A percentile compares a stretch with the other conserved stretches of the same genome.
Conservation (phyloP, 2,888 invertebrate species). For the Caenorhabditis becei region DNA sequence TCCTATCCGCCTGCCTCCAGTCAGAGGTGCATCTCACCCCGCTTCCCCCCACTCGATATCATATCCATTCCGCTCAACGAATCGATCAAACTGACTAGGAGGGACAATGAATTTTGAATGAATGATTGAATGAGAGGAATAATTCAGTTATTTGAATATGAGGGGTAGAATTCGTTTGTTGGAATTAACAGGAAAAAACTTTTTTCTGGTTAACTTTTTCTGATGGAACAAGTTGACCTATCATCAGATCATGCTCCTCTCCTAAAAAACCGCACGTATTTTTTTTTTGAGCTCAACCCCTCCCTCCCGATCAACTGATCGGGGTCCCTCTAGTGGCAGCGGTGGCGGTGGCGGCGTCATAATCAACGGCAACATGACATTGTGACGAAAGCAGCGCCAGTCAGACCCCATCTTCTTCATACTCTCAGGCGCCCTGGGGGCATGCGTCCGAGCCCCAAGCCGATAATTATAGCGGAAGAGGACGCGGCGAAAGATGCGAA, state of each 20-base stretch:
- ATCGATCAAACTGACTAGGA: slow-evolving; percentile 6
- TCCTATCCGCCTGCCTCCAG: neutral
- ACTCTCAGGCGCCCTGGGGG: slow-evolving; percentile 38
- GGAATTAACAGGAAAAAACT: no score
- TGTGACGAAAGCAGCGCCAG: slow-evolving; percentile 56
- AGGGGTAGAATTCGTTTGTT: no score
- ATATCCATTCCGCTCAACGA: neutral
- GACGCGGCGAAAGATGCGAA: slow-evolving; percentile 51
- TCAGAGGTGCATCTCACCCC: neutral
- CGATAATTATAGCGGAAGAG: slow-evolving; percentile 59
- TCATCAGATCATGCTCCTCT: neutral
- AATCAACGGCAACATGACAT: slow-evolving; percentile 59
- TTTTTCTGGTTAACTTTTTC: slow-evolving; percentile 4
- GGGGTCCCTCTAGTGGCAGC: slow-evolving; percentile 7
- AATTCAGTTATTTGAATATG: no score
- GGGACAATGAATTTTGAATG: neutral
- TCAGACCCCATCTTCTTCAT: slow-evolving; percentile 43
- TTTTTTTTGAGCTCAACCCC: neutral
- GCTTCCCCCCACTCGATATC: slow-evolving; percentile 4
- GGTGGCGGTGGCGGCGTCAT: slow-evolving; percentile 50
- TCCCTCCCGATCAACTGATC: slow-evolving; percentile 11
- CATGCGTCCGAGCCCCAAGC: slow-evolving; percentile 46
- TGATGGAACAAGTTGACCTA: neutral
- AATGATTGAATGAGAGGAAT: slow-evolving; percentile 4
- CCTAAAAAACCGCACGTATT: neutral